phyloP scores from a whole-genome alignment of 2,888 invertebrate species.

The Eulithis prunata region DNA sequence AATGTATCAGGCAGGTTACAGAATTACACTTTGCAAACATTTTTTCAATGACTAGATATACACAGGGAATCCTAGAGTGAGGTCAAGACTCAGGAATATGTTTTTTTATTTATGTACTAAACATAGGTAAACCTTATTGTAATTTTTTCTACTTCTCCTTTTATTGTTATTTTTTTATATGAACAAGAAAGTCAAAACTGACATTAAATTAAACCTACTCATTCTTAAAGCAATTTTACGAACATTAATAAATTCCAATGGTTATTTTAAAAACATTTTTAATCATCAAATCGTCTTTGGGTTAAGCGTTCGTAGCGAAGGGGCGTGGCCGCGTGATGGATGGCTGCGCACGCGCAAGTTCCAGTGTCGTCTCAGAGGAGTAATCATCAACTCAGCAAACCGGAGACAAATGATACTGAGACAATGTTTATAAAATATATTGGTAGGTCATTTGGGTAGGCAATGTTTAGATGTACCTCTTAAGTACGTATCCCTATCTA shows the following conservation, averaged over 20 bases:
- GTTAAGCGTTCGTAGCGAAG: slow-evolving; percentile 46
- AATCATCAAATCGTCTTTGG: slow-evolving; percentile 52
- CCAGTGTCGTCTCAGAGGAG: slow-evolving; percentile 26
- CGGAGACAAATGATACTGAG: no score
- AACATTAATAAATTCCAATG: slow-evolving; percentile 36
- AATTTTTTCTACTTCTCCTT: no score
- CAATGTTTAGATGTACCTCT: no score
- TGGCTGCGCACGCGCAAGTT: slow-evolving; percentile 50
- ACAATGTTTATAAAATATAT: no score
- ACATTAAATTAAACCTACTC: slow-evolving; percentile 30
- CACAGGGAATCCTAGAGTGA: no score
- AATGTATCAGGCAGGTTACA: not conserved
- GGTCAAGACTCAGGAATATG: no score
- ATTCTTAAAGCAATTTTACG: slow-evolving; percentile 32
- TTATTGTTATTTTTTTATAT: not conserved
- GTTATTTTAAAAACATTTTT: slow-evolving; percentile 56
- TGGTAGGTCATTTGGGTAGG: no score
- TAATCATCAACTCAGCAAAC: not conserved
- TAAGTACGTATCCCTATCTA: no score
- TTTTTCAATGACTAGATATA: no score
- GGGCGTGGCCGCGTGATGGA: slow-evolving; percentile 78
- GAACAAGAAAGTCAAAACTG: slow-evolving; percentile 25
- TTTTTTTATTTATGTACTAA: no score
- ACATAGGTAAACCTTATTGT: no score
- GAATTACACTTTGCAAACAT: no score